Evolutionary conservation across 1,140 invertebrate genomes (phyloP), one percentile per base, ranked within the genome.

Genomic region (Scylla paramamosain): DNA sequence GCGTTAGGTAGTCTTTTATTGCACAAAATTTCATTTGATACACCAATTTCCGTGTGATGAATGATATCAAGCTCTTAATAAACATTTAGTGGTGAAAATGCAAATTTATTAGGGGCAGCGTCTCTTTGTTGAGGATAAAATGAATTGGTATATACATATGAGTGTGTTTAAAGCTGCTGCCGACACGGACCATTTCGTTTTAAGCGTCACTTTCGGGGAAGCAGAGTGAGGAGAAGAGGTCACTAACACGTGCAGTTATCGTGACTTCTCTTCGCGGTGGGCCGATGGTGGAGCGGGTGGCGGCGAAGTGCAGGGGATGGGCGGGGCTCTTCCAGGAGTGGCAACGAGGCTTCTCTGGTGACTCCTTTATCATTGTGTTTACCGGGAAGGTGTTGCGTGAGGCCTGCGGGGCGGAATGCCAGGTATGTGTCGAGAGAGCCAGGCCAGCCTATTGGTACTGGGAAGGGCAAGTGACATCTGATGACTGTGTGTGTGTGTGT

Each of bases 21-120:
- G 67, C 67, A 77, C 67, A 77, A 77, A 77, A 77, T 77, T 77
- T 77, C 67, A 77, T 77, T 77, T 77, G 67, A 77, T 77, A 77
- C 67, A 77, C 67, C 67, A 77, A 77, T 77, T 77, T 77, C 67
- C 67, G 67, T 77, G 67, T 77, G 67, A 77, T 77, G 67, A 77
- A 77, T 77, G 16, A 77, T 77, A 77, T 77, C 67, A 77, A 77
- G 67, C 67, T 77, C 67, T 77, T 77, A 77, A 77, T 77, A 77
- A 77, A 77, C 67, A 77, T 77, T 77, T 77, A 77, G 67, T 77
- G 67, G 67, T 77, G 67, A 77, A 77, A 77, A 77, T 77, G 67
- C 67, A 77, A 77, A 77, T 77, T 77, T 77, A 77, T 77, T 12
- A 77, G 67, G 67, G 67, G 67, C 67, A 77, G 67, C 67, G n/a